Conservation (phyloP, 2,113 vertebrate genomes). For the Onychostoma macrolepis region DNA sequence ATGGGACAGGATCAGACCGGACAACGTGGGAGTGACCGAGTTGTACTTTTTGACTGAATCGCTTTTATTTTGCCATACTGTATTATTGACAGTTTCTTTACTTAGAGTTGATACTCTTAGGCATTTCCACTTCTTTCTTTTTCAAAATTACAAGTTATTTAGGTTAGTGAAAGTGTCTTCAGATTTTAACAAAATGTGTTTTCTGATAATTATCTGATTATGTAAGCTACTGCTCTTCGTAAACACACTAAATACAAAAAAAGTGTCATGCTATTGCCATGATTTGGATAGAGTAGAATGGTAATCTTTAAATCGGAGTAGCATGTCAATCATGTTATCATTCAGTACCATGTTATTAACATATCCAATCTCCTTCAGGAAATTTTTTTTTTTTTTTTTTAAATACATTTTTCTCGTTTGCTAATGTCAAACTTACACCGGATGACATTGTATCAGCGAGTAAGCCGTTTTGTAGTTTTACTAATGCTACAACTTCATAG, state of each 20-base stretch:
- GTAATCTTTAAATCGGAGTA: neutral
- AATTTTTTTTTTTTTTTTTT: neutral
- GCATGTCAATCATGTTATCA: neutral
- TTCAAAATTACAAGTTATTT: neutral
- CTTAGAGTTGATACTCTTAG: neutral
- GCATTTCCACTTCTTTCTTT: neutral
- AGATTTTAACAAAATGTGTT: neutral
- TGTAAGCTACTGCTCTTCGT: neutral
- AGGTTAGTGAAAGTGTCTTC: neutral
- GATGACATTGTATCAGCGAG: neutral
- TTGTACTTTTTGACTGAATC: no score
- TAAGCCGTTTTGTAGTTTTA: neutral
- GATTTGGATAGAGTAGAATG: no score
- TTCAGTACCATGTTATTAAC: neutral
- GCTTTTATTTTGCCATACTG: neutral
- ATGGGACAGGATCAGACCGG: neutral
- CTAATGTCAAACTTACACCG: neutral
- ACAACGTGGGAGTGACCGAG: neutral
- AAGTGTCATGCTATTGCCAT: neutral
- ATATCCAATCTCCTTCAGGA: neutral
- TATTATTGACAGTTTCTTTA: neutral
- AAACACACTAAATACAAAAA: neutral
- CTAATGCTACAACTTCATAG: neutral
- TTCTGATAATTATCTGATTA: neutral
- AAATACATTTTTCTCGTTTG: neutral